Evolutionary conservation across 1,140 invertebrate genomes (phyloP).

Genomic region (Mya arenaria): DNA sequence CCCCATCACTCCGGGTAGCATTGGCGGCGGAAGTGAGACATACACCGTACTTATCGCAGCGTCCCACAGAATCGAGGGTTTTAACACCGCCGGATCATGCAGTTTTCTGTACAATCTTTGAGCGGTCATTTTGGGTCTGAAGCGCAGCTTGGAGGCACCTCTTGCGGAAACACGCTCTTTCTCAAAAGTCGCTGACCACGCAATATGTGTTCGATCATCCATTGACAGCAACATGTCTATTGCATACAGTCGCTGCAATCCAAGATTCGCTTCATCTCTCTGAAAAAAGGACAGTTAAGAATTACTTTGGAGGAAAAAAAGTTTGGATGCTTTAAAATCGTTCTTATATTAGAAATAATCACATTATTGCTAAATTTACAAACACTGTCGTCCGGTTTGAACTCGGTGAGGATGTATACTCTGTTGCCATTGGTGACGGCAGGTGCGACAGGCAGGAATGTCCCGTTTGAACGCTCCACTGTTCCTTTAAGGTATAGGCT

Average conservation of each 20-base stretch:
- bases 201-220: constrained; percentile 52
- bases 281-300: neutral
- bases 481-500: constrained; percentile 52
- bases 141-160: neutral
- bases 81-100: neutral
- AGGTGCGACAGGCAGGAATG: constrained; percentile 62
- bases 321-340: neutral
- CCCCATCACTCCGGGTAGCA: constrained; percentile 17
- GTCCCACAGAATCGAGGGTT: constrained; percentile 52
- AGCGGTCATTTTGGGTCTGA: neutral
- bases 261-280: constrained; percentile 52
- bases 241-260: constrained; percentile 67
- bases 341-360: neutral
- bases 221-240: constrained; percentile 60
- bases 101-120: neutral
- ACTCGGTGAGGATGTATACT: constrained; percentile 68
- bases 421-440: constrained; percentile 64
- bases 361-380: no score
- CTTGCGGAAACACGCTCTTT: neutral
- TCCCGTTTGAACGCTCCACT: constrained; percentile 62
- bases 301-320: neutral
- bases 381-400: constrained; percentile 58
- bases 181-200: constrained; percentile 66
- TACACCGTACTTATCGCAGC: constrained; percentile 48
- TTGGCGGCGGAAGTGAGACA: constrained; percentile 58